phyloP scores from a whole-genome alignment of 2,113 vertebrate species.

The Apodemus sylvaticus region DNA sequence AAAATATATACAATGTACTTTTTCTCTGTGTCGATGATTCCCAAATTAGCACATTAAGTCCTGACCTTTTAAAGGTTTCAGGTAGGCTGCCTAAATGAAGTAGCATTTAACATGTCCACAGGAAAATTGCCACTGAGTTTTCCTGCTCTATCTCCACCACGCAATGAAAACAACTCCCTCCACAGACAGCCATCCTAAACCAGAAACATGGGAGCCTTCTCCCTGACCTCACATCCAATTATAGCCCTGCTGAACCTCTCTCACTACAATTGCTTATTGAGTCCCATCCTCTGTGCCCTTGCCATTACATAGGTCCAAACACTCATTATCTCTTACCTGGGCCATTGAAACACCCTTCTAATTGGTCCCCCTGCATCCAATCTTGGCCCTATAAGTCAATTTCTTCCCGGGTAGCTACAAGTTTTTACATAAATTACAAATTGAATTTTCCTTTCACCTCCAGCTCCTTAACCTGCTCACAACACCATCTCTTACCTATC shows the following conservation, averaged over 20 bases:
- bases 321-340: background rate
- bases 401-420: background rate
- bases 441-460: background rate
- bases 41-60: background rate
- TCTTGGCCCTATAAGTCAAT: background rate
- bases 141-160: background rate
- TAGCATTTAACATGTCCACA: background rate
- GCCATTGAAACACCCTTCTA: background rate
- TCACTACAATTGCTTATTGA: background rate
- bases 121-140: background rate
- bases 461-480: background rate
- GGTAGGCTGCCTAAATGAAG: background rate
- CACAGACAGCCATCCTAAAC: background rate
- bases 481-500: background rate
- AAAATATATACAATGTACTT: background rate
- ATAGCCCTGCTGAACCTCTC: background rate
- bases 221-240: background rate
- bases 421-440: slow-evolving; percentile 36
- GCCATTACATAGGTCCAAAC: background rate
- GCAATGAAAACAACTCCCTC: background rate
- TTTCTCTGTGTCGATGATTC: background rate
- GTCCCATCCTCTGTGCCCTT: background rate
- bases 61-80: background rate
- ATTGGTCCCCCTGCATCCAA: background rate
- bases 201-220: background rate